Evolutionary conservation across 2,797 vertebrate genomes (phyloP).

Genomic region (Muraenolepis orangiensis): DNA sequence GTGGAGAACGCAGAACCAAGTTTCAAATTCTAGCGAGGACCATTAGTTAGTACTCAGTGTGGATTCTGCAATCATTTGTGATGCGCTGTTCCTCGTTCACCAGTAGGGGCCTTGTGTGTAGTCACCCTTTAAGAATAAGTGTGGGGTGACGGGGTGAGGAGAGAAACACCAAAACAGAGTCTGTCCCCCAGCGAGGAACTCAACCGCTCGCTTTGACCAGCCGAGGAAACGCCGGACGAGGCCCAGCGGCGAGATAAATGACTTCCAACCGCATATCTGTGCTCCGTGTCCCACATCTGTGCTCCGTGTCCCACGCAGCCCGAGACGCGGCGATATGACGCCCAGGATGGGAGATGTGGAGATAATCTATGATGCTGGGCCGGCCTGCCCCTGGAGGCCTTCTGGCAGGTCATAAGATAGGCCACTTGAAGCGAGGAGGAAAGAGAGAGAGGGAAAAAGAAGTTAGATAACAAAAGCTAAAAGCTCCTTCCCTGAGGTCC

Average conservation of each 20-base stretch:
- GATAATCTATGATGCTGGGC: constrained; percentile 49
- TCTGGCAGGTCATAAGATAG: constrained; percentile 57
- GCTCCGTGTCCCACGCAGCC: constrained; percentile 36
- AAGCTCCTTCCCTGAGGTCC: constrained; percentile 45
- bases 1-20: too few species aligned
- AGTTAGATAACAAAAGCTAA: constrained; percentile 60
- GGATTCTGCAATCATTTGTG: too few species aligned
- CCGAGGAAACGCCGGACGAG: constrained; percentile 23
- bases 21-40: too few species aligned
- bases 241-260: constrained; percentile 36
- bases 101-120: too few species aligned
- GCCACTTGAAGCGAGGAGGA: constrained; percentile 60
- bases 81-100: too few species aligned
- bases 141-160: constrained; percentile 8
- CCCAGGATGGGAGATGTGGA: constrained; percentile 42
- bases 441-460: constrained; percentile 23
- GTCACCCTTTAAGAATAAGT: too few species aligned
- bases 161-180: constrained; percentile 14
- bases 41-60: too few species aligned
- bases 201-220: constrained; percentile 24
- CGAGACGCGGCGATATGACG: constrained; percentile 18
- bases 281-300: constrained; percentile 45
- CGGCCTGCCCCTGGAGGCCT: constrained; percentile 24
- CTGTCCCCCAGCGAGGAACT: constrained; percentile 2
- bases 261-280: constrained; percentile 47